Base-by-base conservation (phyloP, 2,888 invertebrate genomes). In the Matsumyia berberina region DNA sequence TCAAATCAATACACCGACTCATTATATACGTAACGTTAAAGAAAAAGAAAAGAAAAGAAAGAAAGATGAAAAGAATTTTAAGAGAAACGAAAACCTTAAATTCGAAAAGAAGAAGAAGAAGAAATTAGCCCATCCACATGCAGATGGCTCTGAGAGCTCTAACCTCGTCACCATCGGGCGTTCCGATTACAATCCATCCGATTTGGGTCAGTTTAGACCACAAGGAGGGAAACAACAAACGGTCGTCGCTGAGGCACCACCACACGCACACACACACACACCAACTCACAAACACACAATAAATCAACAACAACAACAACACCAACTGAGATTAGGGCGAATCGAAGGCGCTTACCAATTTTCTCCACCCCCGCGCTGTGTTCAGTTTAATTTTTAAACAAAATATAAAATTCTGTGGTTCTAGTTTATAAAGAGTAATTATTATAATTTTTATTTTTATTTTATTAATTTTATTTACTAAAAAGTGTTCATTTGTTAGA, bases 351-450 rank as follows among this genome's bases (percentile, higher is more conserved):
- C 60, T 70, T 73, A 80, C 74, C 70, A 80, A 80, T 85, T 79
- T 80, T 85, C 44, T 86, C 87, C 88, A 87, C 87, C 87, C 86
- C 87, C 88, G 90, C 89, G 91, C 91, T 91, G 91, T 91, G 91
- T 91, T 91, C 91, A 91, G 88, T 88, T 89, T 89, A 85, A 87
- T 87, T 78, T 77, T 78, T 77, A 80, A 83, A 74, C 62, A 85
- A 83, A 66, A 74, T 39, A 80, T 62, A 70, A 86, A 85, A 86
- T 88, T 87, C 87, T 88, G 88, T 88, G 88, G 88, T 88, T 86
- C 87, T 88, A 88, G 87, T 79, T 82, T 69, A 29, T 79, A 83
- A 70, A 70, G 31, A 73, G 67, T 37, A 77, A 83, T 87, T 87
- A 83, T 87, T 87, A 87, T 87, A 82, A 85, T 33, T 87, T 82